Percentiles rank a stretch among this genome's conserved stretches.
These are phyloP conservation scores for Parnassius orleans DNA, from an alignment of 2,888 invertebrate species.

Conservation along the genomic window DNA sequence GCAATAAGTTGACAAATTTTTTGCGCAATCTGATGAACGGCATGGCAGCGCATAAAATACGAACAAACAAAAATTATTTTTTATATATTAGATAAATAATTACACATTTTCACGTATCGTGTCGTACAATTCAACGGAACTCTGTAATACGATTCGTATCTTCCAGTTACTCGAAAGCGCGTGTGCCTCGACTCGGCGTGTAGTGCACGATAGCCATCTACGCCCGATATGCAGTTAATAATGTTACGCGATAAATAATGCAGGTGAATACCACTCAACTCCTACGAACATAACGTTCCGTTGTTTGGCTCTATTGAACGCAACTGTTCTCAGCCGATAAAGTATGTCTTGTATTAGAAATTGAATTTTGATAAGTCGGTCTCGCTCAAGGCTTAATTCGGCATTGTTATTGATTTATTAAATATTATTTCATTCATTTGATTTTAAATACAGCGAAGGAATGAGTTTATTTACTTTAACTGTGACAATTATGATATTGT, in stretches of 20 bases:
- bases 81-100: no score
- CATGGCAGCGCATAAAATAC: no score
- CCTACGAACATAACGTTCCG: constrained; percentile 36
- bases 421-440: no score
- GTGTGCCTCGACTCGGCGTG: constrained; percentile 67
- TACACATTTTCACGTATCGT: constrained; percentile 27
- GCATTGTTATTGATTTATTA: constrained; percentile 14
- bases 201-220: constrained; percentile 73
- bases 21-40: no score
- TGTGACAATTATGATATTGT: no score
- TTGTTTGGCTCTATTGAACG: constrained; percentile 48
- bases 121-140: constrained; percentile 41
- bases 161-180: constrained; percentile 62
- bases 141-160: constrained; percentile 58
- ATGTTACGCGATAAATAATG: constrained; percentile 75
- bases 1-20: no score
- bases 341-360: constrained; percentile 52
- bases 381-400: constrained; percentile 24
- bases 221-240: constrained; percentile 74
- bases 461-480: no score
- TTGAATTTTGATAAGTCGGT: constrained; percentile 53
- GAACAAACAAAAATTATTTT: no score
- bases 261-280: constrained; percentile 64
- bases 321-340: constrained; percentile 48
- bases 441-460: no score